Base-by-base conservation (phyloP, 2,888 invertebrate genomes). In the Dryomyza anilis region DNA sequence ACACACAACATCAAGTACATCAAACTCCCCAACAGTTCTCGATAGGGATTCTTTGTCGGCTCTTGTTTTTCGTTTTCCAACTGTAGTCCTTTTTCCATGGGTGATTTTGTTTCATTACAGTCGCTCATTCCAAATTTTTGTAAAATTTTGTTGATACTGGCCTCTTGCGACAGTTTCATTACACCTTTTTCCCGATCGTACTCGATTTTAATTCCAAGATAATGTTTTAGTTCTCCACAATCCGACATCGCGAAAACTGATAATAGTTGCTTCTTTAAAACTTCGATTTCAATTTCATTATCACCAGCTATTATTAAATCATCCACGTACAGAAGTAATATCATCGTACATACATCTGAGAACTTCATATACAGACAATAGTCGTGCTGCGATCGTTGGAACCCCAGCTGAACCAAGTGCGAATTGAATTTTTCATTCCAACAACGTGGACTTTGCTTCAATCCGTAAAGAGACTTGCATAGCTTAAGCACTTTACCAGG, bases 371-470 rank as follows among this genome's bases (percentile, higher is more conserved):
- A n/a, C n/a, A n/a, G n/a, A n/a, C n/a, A n/a, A n/a, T n/a, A n/a
- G n/a, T n/a, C n/a, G n/a, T n/a, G n/a, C n/a, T n/a, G n/a, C n/a
- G n/a, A n/a, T n/a, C n/a, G n/a, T n/a, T n/a, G n/a, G n/a, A 19
- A 46, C 19, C 46, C 46, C 16, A 46, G 2, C 46, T 46, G 16
- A 6, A 19, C 23, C 23, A 46, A 21, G 46, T 46, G 12, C 16
- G 21, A 46, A 46, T 46, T n/a, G 16, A 46, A 46, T 46, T 46
- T 46, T 46, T 46, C 46, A n/a, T n/a, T n/a, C n/a, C n/a, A n/a
- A n/a, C n/a, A n/a, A n/a, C n/a, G n/a, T n/a, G n/a, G n/a, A n/a
- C 7, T 46, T 46, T n/a, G n/a, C n/a, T n/a, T 45, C 16, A 45
- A 16, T 19, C 45, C 45, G 45, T 45, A 45, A 19, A 45, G 45